Conservation (phyloP, 64 coral and sea anemone genomes). For the Dendrophyllia cribrosa region DNA sequence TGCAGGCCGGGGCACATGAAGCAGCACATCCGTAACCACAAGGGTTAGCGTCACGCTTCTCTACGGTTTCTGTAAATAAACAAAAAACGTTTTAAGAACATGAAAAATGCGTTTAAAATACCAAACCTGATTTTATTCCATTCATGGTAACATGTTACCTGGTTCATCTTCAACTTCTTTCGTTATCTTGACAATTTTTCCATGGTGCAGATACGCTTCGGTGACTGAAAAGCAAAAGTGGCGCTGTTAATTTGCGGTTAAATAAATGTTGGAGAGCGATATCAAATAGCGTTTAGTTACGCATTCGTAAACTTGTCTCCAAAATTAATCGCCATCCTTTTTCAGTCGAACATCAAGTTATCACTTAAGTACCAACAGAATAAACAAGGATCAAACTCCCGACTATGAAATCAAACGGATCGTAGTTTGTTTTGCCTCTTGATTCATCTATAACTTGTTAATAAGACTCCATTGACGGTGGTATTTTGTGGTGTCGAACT, state of each 20-base stretch:
- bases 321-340: too few species aligned
- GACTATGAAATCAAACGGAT: too few species aligned
- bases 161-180: conserved; percentile 42
- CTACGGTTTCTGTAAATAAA: conserved; percentile 10
- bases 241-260: not conserved
- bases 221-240: not conserved
- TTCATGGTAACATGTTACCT: not conserved
- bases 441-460: too few species aligned
- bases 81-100: not conserved
- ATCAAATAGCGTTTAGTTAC: too few species aligned
- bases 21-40: conserved; percentile 64
- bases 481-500: too few species aligned
- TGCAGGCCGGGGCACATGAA: conserved; percentile 69
- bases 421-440: too few species aligned
- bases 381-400: too few species aligned
- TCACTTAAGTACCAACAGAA: too few species aligned
- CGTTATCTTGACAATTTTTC: conserved; percentile 49
- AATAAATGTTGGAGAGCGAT: too few species aligned
- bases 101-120: not conserved
- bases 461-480: too few species aligned
- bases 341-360: too few species aligned
- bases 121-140: not conserved
- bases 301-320: too few species aligned
- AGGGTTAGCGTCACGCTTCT: conserved; percentile 72
- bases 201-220: conserved; percentile 48